Evolutionary conservation across 2,888 invertebrate genomes (phyloP), one percentile per base, ranked within the genome.

Genomic region (Oscheius sp.): DNA sequence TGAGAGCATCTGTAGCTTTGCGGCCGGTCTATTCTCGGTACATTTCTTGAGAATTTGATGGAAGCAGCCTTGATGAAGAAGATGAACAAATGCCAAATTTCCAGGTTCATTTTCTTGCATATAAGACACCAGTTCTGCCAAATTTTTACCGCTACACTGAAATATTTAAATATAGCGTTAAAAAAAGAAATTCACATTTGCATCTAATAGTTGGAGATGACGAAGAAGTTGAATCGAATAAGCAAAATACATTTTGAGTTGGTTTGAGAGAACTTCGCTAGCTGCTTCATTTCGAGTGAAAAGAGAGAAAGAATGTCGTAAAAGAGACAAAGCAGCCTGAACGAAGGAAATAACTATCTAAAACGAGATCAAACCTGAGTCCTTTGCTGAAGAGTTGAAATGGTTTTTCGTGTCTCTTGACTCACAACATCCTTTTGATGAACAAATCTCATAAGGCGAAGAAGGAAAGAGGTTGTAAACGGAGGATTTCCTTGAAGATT

Each of bases 401-500:
- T 71, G 15, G 72, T 65, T 31, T 61, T 61, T 20, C 73, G 66
- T 12, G 74, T 70, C 23, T 70, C 70, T 2, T 63, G 68, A 46
- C 71, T 65, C 8, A 71, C 23, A 8, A 75, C 70, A 48, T 76
- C 74, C 34, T 73, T 73, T 63, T 80, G 77, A 48, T 85, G 83
- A 23, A 84, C 79, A 64, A 78, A 85, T 27, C 78, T 65, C 55
- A 85, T 75, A 15, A 85, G 70, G 8, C 84, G 77, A 33, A 85
- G 80, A 34, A 85, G 71, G 75, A 79, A 84, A 6, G 81, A 68
- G 1, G 80, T 75, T 2, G 85, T 85, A 73, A 83, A 85, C 12
- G 85, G 85, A 6, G 82, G 82, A 76, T 85, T 86, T 58, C 84
- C 85, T 53, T 83, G 82, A 17, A 85, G 70, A 29, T 79, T 84